Percentiles rank a stretch among this genome's conserved stretches.
Conservation (phyloP, 2,797 vertebrate genomes). For the Rhodeus uyekii region DNA sequence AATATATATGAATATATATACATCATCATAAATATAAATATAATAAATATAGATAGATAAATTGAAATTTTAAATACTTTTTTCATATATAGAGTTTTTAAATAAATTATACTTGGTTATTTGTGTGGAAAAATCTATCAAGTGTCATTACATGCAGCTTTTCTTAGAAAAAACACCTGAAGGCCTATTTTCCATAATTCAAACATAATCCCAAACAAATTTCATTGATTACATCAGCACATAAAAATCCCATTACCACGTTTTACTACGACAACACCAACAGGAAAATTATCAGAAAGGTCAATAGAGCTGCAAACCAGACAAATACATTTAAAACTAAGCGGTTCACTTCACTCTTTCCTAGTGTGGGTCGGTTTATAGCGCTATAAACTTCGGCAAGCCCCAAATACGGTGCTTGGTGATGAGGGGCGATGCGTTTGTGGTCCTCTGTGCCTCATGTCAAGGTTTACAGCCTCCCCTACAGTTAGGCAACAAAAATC, state of each 20-base stretch:
- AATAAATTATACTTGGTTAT: not conserved
- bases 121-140: not conserved
- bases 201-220: not conserved
- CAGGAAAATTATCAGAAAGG: not conserved
- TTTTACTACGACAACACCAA: not conserved
- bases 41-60: not conserved
- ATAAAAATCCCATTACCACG: not conserved
- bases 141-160: not conserved
- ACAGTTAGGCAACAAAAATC: conserved; percentile 8
- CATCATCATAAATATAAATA: not conserved
- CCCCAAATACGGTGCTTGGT: not conserved
- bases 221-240: not conserved
- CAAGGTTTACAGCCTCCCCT: not conserved
- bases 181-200: not conserved
- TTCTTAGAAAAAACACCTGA: not conserved
- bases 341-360: not conserved
- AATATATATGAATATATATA: not conserved
- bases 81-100: too few relatives aligned
- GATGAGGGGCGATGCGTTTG: not conserved
- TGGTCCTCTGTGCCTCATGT: conserved; percentile 4
- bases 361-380: not conserved
- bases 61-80: too few relatives aligned
- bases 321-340: not conserved
- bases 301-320: not conserved
- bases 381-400: not conserved